A percentile compares a stretch with the other conserved stretches of the same genome.
Conservation (phyloP, 30 jellyfish, hydroid and myxozoan genomes). For the Nemopilema nomurai region DNA sequence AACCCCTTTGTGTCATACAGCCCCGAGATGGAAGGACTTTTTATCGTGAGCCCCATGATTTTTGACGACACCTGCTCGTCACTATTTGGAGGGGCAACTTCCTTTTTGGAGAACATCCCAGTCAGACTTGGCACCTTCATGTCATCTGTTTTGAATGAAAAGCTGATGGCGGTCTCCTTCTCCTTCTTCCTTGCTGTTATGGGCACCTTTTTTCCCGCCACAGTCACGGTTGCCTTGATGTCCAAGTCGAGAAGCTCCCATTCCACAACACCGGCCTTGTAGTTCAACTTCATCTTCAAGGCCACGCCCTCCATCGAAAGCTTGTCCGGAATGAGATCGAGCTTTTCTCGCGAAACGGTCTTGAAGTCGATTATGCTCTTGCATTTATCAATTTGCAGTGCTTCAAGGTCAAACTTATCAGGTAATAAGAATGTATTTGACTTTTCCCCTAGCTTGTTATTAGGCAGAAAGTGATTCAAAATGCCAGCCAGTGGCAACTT, state of each 20-base stretch:
- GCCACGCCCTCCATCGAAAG: conserved; percentile 56
- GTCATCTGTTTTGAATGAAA: conserved; percentile 49
- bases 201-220: conserved; percentile 34
- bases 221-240: conserved; percentile 35
- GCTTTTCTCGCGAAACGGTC: conserved; percentile 39
- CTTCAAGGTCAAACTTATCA: conserved; percentile 55
- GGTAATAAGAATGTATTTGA: conserved; percentile 69
- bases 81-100: conserved; percentile 9
- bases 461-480: conserved; percentile 59
- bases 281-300: conserved; percentile 37
- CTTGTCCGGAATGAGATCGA: conserved; percentile 63
- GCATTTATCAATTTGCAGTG: conserved; percentile 60
- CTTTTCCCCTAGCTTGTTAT: conserved; percentile 56
- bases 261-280: conserved; percentile 59
- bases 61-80: conserved; percentile 43
- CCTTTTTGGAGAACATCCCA: conserved; percentile 39
- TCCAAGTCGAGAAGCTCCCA: conserved; percentile 57
- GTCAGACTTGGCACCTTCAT: conserved; percentile 30
- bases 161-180: conserved; percentile 36
- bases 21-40: conserved; percentile 46
- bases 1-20: conserved; percentile 69
- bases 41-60: conserved; percentile 36
- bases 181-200: conserved; percentile 43
- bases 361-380: conserved; percentile 38
- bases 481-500: conserved; percentile 52